Base-by-base conservation (phyloP, 2,888 invertebrate genomes). In the Beris chalybata region DNA sequence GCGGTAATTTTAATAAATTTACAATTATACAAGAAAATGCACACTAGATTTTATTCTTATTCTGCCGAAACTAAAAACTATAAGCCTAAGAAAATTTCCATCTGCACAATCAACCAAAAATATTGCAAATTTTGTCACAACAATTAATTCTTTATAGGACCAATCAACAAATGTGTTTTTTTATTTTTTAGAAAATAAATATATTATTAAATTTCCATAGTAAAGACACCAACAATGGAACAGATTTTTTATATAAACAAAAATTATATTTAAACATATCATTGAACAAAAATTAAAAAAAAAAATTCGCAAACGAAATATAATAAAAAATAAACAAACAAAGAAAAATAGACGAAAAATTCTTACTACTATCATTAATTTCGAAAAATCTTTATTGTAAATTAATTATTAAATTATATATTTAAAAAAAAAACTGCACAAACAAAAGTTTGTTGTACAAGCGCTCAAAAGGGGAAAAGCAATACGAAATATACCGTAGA, bases 391-490 rank as follows among this genome's bases (percentile, higher is more conserved):
- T 38, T 38, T 38, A 38, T 38, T 38, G 38, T 38, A 7, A 38
- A 38, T 38, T 38, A 38, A 38, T 9, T 7, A 38, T 38, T 38
- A 7, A 38, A 57, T 43, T 44, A n/a, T 31, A 4, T 11, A 54
- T 12, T 31, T n/a, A 54, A 31, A 32, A 31, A 31, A 31, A n/a
- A 54, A 54, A 2, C 5, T 7, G 5, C 9, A 38, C 38, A 38
- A 38, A 38, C 9, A 38, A 15, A 48, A 59, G 44, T 53, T 64
- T 44, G 53, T 64, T 47, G 29, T 44, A 44, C 43, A 43, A 38
- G 6, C 9, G 22, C n/a, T 47, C 22, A 57, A 64, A 66, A 66
- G 66, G 68, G 66, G 66, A 66, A 69, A 69, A 69, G 68, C 68
- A 66, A 69, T 66, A 68, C 66, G 66, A 68, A 68, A 68, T 64